Percentiles rank a stretch among this genome's conserved stretches.
These are phyloP conservation scores for Hydrozoanthus tunicans DNA, from an alignment of 64 coral and sea anemone genomes.

Conservation along the genomic window DNA sequence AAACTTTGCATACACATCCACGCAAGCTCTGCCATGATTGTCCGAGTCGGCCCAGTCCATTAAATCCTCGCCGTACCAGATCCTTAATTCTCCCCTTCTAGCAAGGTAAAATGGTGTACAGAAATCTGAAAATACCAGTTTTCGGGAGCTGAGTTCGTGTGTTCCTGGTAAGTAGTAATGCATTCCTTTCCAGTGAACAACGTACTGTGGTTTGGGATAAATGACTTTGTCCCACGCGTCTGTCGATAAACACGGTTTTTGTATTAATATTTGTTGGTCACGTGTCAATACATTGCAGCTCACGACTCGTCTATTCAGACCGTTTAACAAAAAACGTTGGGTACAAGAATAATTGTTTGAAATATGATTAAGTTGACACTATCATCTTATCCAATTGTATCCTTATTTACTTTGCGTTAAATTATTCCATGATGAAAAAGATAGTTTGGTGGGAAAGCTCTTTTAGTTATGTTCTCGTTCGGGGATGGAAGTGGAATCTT, in stretches of 20 bases:
- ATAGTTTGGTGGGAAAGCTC: too few relatives aligned
- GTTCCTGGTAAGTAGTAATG: conserved; percentile 38
- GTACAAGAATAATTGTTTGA: too few relatives aligned
- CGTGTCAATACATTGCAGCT: neutral
- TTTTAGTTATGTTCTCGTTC: too few relatives aligned
- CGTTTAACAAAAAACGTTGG: too few relatives aligned
- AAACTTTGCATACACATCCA: conserved; percentile 50
- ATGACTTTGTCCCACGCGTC: conserved; percentile 42
- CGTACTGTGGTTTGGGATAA: conserved; percentile 30
- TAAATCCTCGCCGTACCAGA: conserved; percentile 53
- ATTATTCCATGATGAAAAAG: too few relatives aligned
- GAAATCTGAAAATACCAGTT: conserved; percentile 49
- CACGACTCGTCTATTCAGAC: neutral
- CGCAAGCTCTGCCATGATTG: conserved; percentile 49
- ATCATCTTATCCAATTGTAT: too few relatives aligned
- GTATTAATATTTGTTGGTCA: too few relatives aligned
- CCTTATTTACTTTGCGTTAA: too few relatives aligned
- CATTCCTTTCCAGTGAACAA: conserved; percentile 55
- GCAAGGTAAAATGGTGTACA: conserved; percentile 48
- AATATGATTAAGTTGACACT: too few relatives aligned
- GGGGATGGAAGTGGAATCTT: too few relatives aligned
- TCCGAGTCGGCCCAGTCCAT: conserved; percentile 15
- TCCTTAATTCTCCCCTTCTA: conserved; percentile 17
- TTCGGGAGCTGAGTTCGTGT: conserved; percentile 42
- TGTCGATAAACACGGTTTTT: neutral